Conservation (phyloP, 2,888 invertebrate species). For the Diloba caeruleocephala region DNA sequence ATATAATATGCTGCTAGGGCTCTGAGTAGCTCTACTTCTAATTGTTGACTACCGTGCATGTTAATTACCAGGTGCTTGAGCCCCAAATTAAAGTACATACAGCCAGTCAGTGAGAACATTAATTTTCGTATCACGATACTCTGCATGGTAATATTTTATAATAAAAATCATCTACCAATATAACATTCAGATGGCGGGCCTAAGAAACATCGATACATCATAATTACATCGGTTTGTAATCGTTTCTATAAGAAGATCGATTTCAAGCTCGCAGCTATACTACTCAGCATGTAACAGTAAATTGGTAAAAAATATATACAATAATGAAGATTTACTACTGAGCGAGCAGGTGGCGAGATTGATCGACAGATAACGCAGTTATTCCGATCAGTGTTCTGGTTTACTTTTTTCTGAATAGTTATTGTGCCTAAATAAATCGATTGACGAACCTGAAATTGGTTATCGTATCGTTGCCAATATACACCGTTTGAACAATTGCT, state of each 20-base stretch:
- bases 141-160: constrained; percentile 42
- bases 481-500: constrained; percentile 1
- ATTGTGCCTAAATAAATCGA: constrained; percentile 49
- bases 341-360: constrained; percentile 74
- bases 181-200: constrained; percentile 40
- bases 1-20: constrained; percentile 3
- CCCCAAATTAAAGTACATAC: not conserved
- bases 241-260: constrained; percentile 58
- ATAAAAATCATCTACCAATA: constrained; percentile 43
- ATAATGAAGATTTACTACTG: constrained; percentile 82
- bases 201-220: constrained; percentile 56
- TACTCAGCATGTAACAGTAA: constrained; percentile 73
- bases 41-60: not conserved
- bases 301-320: constrained; percentile 75
- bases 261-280: constrained; percentile 53
- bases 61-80: not conserved
- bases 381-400: constrained; percentile 66
- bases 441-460: constrained; percentile 32
- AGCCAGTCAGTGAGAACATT: constrained; percentile 11
- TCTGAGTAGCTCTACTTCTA: not conserved
- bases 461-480: constrained; percentile 9
- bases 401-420: constrained; percentile 59
- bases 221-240: constrained; percentile 60
- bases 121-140: constrained; percentile 19
- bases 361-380: constrained; percentile 75